phyloP scores from a whole-genome alignment of 2,113 vertebrate species.

The Chauna torquata region DNA sequence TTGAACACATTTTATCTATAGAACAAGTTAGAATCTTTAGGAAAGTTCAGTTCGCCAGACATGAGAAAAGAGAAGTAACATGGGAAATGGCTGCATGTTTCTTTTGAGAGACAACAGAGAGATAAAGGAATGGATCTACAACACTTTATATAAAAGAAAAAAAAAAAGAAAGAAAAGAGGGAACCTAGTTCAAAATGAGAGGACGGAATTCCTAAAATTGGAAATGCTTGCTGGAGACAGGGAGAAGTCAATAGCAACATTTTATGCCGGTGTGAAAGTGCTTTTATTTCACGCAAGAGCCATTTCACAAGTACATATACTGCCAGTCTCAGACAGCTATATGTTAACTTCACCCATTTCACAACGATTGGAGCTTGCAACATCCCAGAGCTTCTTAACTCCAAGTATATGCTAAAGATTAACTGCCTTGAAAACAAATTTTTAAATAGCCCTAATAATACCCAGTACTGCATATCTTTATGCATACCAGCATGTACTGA shows the following conservation, averaged over 20 bases:
- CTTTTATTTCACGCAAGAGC: not conserved
- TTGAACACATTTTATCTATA: not conserved
- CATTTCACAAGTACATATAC: not conserved
- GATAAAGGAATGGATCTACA: not conserved
- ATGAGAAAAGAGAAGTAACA: not conserved
- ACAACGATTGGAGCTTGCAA: not conserved
- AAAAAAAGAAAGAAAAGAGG: not conserved
- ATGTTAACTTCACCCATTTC: not conserved
- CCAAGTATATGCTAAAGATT: not conserved
- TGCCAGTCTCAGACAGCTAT: not conserved
- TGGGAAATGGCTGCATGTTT: not conserved
- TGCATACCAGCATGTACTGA: not conserved
- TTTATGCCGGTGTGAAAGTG: constrained; percentile 6
- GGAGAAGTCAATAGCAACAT: not conserved
- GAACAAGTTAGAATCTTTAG: not conserved
- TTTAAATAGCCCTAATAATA: not conserved
- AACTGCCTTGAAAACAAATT: not conserved
- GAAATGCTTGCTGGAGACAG: not conserved
- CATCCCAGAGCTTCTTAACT: not conserved
- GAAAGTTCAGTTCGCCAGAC: not conserved
- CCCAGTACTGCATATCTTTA: not conserved
- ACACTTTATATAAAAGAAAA: not conserved
- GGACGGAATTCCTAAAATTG: constrained; percentile 9
- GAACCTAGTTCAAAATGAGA: not conserved
- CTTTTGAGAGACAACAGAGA: not conserved